Evolutionary conservation across 2,797 vertebrate species (phyloP), one percentile per base, ranked within the genome.

Genomic region (Holocentrus rufus): DNA sequence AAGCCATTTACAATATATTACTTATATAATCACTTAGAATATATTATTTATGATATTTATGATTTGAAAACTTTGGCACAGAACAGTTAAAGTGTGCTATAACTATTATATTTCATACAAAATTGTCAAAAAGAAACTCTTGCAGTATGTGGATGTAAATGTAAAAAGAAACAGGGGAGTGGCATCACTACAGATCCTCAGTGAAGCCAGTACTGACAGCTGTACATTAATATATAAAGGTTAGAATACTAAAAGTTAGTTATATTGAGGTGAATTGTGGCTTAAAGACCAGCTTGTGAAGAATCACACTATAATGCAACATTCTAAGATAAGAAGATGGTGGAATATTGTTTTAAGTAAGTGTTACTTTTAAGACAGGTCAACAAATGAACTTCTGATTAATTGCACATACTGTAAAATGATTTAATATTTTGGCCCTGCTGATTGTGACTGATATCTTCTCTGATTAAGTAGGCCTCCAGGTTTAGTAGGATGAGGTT

Each of bases 401-500:
- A 54, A 18, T 31, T 34, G 2, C 55, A n/a, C 17, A 17, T 13
- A 66, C 18, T 0, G 1, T 39, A 7, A 59, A 20, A 9, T 23
- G 1, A 57, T 53, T 68, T 4, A 44, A 31, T 39, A 60, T 7
- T 50, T 14, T 42, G 2, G 49, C 31, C 4, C 2, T 49, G 49
- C 27, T 13, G 36, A 65, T 64, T 69, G 15, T 20, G 77, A 76
- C 65, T 30, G 3, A 64, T 54, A 60, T 59, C 10, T 22, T 0
- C 15, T 20, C 44, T 4, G 34, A 78, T 80, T 49, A 57, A 57
- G 4, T 42, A 57, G 25, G 55, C 75, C 64, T 71, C 58, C 78
- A 66, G 71, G 63, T 82, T 77, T 85, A 69, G 85, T 59, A 7
- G 11, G 47, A n/a, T 22, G 57, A 64, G 73, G 64, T 61, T 75